phyloP scores from a whole-genome alignment of 30 jellyfish, hydroid and myxozoan species.

The Aurelia coerulea region DNA sequence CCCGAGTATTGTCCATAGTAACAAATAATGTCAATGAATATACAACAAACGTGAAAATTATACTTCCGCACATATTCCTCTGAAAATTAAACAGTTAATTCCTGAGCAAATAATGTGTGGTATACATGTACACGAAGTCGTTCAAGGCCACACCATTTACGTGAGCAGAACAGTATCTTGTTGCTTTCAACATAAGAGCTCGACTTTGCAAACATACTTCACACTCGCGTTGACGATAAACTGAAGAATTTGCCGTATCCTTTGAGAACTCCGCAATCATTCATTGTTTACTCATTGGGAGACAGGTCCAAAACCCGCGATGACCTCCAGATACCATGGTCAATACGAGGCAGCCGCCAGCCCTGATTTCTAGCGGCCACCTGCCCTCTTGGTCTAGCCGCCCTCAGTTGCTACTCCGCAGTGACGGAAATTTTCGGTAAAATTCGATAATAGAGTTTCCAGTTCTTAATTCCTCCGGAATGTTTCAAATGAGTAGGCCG shows the following conservation, averaged over 20 bases:
- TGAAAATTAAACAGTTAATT: constrained; percentile 1
- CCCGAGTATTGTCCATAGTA: constrained; percentile 32
- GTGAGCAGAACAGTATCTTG: background rate
- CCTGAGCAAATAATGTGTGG: background rate
- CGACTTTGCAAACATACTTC: constrained; percentile 34
- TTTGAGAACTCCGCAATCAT: constrained; percentile 74
- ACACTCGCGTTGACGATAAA: constrained; percentile 47
- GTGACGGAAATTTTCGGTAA: background rate
- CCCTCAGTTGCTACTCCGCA: background rate
- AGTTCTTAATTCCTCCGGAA: too few relatives aligned
- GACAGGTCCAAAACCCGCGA: constrained; percentile 81
- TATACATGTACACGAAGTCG: background rate
- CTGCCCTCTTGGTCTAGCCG: background rate
- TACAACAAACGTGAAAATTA: constrained; percentile 26
- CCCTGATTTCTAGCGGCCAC: constrained; percentile 20
- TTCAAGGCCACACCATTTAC: background rate
- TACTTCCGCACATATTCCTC: constrained; percentile 62
- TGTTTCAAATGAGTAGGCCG: too few relatives aligned
- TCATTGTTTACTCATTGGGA: constrained; percentile 73
- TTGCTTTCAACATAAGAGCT: constrained; percentile 16
- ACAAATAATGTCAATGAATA: constrained; percentile 33
- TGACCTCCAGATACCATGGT: constrained; percentile 62
- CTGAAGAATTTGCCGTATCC: constrained; percentile 73
- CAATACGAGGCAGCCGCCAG: constrained; percentile 48
- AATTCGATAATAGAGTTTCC: too few relatives aligned